Conservation (phyloP, 2,797 vertebrate species). For the Falco novaeseelandiae region DNA sequence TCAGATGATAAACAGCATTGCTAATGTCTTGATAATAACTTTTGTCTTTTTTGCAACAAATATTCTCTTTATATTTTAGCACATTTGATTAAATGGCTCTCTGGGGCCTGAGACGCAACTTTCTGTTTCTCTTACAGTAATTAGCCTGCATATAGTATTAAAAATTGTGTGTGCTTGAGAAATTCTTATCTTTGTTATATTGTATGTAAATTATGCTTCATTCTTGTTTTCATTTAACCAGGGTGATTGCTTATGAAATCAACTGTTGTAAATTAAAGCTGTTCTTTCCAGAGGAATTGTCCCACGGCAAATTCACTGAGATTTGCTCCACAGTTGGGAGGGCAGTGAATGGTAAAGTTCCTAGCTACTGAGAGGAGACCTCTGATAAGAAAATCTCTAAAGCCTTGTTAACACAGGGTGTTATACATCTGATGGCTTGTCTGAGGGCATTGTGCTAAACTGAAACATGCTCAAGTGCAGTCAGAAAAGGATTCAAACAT, state of each 20-base stretch:
- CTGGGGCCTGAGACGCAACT: neutral
- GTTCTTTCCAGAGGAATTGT: neutral
- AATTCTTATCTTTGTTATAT: neutral
- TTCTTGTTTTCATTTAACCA: neutral
- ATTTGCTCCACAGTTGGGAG: neutral
- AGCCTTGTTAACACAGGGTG: neutral
- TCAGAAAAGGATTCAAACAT: neutral
- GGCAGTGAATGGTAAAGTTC: neutral
- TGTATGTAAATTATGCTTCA: neutral
- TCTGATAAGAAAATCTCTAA: neutral
- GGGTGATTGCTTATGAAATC: neutral
- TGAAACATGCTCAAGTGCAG: neutral
- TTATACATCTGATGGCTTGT: neutral
- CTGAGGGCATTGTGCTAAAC: neutral
- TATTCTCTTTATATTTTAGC: constrained; percentile 5
- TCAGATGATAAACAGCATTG: neutral
- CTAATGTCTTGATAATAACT: constrained; percentile 12
- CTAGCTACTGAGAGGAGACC: neutral
- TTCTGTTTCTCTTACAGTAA: neutral
- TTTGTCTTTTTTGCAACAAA: neutral
- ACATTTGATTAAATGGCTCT: constrained; percentile 15
- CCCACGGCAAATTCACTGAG: neutral
- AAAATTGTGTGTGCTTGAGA: neutral
- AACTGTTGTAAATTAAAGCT: neutral
- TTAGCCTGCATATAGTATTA: neutral